These are phyloP conservation scores for Caloenas nicobarica DNA, from an alignment of 2,113 vertebrate genomes.

Conservation along the genomic window DNA sequence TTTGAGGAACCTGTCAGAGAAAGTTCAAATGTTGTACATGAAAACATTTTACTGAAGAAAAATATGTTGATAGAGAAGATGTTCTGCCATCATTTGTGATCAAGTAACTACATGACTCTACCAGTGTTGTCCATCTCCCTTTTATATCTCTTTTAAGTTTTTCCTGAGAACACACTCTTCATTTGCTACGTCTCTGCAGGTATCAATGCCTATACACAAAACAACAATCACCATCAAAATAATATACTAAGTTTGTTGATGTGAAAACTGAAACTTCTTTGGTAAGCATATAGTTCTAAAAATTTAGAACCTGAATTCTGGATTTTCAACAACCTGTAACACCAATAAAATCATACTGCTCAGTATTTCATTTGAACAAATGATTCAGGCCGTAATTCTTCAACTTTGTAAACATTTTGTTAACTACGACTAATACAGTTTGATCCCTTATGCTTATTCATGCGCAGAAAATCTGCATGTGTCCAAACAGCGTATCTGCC, in stretches of 20 bases:
- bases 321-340: not conserved
- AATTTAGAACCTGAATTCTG: not conserved
- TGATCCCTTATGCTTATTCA: not conserved
- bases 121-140: not conserved
- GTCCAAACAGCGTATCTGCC: not conserved
- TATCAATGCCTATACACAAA: not conserved
- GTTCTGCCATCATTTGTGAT: not conserved
- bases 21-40: not conserved
- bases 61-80: not conserved
- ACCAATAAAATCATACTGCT: not conserved
- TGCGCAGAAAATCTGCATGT: not conserved
- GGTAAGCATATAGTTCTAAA: not conserved
- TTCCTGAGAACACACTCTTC: not conserved
- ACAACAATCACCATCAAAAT: not conserved
- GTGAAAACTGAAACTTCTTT: not conserved
- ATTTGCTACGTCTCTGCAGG: not conserved
- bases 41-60: not conserved
- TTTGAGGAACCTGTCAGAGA: constrained; percentile 84
- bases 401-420: not conserved
- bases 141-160: not conserved
- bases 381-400: not conserved
- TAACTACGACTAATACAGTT: not conserved
- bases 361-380: not conserved
- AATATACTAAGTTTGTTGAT: fast-evolving
- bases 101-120: not conserved